Evolutionary conservation across 64 coral and sea anemone genomes (phyloP).

Genomic region (Montipora foliosa): DNA sequence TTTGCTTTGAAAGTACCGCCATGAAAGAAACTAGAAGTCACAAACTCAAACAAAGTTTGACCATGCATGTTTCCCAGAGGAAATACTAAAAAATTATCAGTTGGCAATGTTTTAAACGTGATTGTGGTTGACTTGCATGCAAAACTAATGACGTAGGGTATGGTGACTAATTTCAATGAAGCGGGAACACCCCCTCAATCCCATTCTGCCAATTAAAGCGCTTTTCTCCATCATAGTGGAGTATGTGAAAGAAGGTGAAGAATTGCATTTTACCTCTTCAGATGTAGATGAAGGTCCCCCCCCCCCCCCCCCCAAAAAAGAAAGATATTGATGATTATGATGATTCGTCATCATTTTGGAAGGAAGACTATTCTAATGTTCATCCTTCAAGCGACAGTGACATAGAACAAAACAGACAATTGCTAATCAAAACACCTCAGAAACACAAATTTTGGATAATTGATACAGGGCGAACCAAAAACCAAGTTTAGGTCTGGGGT

Average conservation of each 20-base stretch:
- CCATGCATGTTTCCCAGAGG: too few species aligned
- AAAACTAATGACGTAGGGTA: neutral
- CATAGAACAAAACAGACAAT: neutral
- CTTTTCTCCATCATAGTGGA: neutral
- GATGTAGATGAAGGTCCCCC: neutral
- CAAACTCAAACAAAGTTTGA: too few species aligned
- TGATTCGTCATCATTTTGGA: neutral
- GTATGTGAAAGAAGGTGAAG: neutral
- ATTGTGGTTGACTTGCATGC: neutral
- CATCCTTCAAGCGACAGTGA: neutral
- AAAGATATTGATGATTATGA: neutral
- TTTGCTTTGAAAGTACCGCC: too few species aligned
- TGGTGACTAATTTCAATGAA: neutral
- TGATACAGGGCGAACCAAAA: neutral
- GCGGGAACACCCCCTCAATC: neutral
- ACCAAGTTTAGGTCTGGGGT: neutral
- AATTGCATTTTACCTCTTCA: neutral
- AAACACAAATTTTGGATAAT: neutral
- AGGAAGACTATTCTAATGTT: neutral
- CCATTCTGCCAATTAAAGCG: neutral
- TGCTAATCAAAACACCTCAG: neutral
- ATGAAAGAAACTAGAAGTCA: too few species aligned
- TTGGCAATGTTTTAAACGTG: neutral
- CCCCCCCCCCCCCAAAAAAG: neutral
- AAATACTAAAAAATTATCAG: neutral